Conservation (phyloP, 2,113 vertebrate species). For the Sporophila hypoxantha region DNA sequence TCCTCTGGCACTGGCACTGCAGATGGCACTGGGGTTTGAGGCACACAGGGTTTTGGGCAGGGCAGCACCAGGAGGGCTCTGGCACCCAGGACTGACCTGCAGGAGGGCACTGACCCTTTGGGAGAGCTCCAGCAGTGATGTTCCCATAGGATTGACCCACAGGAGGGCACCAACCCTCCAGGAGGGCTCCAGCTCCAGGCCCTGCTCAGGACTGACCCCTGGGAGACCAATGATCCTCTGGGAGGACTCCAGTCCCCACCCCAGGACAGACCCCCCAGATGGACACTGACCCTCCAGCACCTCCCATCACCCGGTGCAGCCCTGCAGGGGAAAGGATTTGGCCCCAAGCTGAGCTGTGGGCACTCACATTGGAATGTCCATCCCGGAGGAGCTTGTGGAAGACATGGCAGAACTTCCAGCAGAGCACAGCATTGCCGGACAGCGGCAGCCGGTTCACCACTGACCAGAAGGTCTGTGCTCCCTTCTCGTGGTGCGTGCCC, state of each 20-base stretch:
- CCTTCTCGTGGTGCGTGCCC: constrained; percentile 96
- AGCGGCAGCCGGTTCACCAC: constrained; percentile 90
- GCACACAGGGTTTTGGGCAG: neutral
- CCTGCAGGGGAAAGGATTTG: neutral
- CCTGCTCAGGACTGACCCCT: neutral
- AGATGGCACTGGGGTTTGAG: accelerated
- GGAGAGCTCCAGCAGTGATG: neutral
- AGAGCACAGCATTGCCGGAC: constrained; percentile 93
- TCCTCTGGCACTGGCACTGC: accelerated
- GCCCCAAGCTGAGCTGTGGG: accelerated
- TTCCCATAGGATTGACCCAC: neutral
- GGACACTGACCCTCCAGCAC: neutral
- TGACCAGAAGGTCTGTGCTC: constrained; percentile 94
- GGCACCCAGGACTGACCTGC: neutral
- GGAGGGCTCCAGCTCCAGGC: neutral
- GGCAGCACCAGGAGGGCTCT: neutral
- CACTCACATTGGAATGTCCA: constrained; percentile 89
- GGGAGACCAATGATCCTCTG: neutral
- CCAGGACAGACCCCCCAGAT: neutral
- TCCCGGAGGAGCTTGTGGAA: constrained; percentile 97
- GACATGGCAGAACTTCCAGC: constrained; percentile 99
- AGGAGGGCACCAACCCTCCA: neutral
- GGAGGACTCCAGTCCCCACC: neutral
- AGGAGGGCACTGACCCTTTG: neutral
- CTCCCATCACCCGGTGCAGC: accelerated